Base-by-base conservation (phyloP, 2,888 invertebrate species). In the Clivina fossor region DNA sequence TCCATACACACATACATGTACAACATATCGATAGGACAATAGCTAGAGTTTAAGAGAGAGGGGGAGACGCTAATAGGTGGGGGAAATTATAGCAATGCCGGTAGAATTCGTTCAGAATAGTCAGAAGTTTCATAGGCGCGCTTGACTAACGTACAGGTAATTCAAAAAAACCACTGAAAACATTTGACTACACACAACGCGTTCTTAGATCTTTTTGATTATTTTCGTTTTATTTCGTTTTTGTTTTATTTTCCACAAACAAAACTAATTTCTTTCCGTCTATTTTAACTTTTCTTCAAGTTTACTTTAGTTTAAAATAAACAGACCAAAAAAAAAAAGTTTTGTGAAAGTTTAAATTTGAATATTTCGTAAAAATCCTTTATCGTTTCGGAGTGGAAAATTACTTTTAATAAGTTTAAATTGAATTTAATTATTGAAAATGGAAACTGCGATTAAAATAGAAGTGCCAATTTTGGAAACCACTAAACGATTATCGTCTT, bases 381-480 rank as follows among this genome's bases (percentile, higher is more conserved):
- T n/a, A 16, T n/a, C 8, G 38, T 38, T 16, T 7, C 15, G n/a
- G 15, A 8, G 18, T 16, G 9, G 4, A 38, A 19, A 7, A 24
- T 24, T 24, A 7, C 26, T 24, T 24, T 24, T 9, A 7, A 7
- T 24, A 9, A 9, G 26, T 24, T 24, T 24, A 24, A 24, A 24
- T 9, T 38, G 38, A 5, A 35, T 16, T 38, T 38, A 22, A 4
- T 3, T 44, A 40, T 61, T 61, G 62, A 58, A 63, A 33, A 61
- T 62, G 32, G 57, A 61, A 56, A 60, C 44, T 7, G 32, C 44
- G 4, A 20, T 20, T 19, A 63, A 61, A 41, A 63, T 64, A 32
- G 66, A 67, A 47, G 62, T 48, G 19, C 62, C 61, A 32, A 58
- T 63, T 49, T 58, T 65, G 62, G 65, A 65, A 58, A 62, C 65